phyloP scores from a whole-genome alignment of 2,888 invertebrate species.

The Zygogramma bicolorata region DNA sequence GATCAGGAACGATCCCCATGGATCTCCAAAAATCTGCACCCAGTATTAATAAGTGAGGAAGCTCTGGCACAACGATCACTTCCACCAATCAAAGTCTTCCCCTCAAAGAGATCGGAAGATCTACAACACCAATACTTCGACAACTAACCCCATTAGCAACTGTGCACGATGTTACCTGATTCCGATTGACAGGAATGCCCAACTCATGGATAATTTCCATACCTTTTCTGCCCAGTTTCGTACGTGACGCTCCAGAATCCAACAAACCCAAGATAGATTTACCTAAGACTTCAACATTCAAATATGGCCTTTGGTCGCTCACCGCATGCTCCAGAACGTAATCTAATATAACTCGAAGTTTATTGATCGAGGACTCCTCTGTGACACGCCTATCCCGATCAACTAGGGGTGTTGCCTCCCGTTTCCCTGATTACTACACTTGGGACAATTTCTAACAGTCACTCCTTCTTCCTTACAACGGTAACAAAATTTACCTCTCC shows the following conservation, averaged over 20 bases:
- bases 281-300: not conserved
- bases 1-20: slow-evolving; percentile 40
- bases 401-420: not conserved
- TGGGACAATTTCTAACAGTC: slow-evolving; percentile 9
- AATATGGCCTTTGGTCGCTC: not conserved
- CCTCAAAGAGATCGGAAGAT: slow-evolving; percentile 30
- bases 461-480: slow-evolving; percentile 8
- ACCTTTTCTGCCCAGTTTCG: not conserved
- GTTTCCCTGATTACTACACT: not conserved
- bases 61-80: slow-evolving; percentile 34
- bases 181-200: not conserved
- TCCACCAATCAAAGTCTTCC: slow-evolving; percentile 31
- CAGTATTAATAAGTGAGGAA: slow-evolving; percentile 35
- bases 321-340: not conserved
- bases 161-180: not conserved
- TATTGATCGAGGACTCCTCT: not conserved
- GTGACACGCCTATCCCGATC: not conserved
- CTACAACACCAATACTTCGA: slow-evolving; percentile 23
- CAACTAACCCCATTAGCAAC: slow-evolving; percentile 42
- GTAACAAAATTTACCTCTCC: not conserved
- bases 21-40: slow-evolving; percentile 40
- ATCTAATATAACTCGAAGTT: not conserved
- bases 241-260: not conserved
- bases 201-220: not conserved
- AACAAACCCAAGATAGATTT: not conserved